Conservation (phyloP, 2,888 invertebrate species). For the Noctua fimbriata region DNA sequence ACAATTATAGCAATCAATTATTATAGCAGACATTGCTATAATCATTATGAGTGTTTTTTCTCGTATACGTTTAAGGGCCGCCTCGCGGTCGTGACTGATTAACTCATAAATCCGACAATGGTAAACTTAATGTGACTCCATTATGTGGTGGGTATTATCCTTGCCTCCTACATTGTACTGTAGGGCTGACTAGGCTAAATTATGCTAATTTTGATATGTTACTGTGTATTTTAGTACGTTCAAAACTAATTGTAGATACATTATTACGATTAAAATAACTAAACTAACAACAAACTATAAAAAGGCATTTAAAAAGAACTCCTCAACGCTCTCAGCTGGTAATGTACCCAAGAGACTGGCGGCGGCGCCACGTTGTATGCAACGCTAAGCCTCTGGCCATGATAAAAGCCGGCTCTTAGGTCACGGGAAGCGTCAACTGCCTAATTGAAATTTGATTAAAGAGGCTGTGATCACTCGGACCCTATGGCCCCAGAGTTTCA, state of each 20-base stretch:
- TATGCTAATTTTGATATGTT: background rate
- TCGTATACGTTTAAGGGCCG: constrained; percentile 69
- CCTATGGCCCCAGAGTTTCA: background rate
- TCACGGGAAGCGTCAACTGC: background rate
- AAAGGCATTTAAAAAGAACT: background rate
- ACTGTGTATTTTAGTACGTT: background rate
- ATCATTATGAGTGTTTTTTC: constrained; percentile 64
- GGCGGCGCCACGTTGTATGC: background rate
- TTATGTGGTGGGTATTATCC: constrained; percentile 81
- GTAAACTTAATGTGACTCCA: constrained; percentile 78
- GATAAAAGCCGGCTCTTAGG: no score
- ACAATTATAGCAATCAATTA: constrained; percentile 55
- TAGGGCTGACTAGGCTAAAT: constrained; percentile 75
- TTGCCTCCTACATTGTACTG: constrained; percentile 80
- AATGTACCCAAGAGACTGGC: background rate
- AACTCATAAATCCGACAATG: constrained; percentile 82
- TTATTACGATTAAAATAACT: background rate
- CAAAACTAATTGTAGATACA: background rate
- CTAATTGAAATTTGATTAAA: background rate
- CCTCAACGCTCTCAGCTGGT: background rate
- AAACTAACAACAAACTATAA: background rate
- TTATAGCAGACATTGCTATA: constrained; percentile 39
- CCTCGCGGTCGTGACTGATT: constrained; percentile 76
- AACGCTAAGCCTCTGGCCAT: no score
- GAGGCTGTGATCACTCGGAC: background rate